Percentiles rank a stretch among this genome's conserved stretches.
Evolutionary conservation across 2,888 invertebrate species (phyloP).

Genomic region (Alloplasta piceator): DNA sequence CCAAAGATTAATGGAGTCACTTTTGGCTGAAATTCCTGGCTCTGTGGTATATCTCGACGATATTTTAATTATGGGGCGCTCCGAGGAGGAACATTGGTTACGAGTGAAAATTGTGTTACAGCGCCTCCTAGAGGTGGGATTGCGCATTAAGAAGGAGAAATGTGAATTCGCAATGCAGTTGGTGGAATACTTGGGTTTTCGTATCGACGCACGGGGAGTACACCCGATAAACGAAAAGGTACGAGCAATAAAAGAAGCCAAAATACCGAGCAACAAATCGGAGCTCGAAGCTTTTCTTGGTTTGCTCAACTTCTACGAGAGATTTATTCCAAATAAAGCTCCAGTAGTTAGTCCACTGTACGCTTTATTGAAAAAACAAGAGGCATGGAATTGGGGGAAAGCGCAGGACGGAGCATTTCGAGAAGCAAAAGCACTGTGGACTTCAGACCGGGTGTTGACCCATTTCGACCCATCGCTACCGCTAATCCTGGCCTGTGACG

Average conservation of each 20-base stretch:
- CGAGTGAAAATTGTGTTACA: conserved; percentile 1
- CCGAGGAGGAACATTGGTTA: no score
- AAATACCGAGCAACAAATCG: conserved; percentile 21
- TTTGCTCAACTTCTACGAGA: conserved; percentile 57
- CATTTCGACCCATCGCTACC: conserved; percentile 5
- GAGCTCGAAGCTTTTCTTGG: conserved; percentile 50
- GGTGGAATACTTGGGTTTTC: conserved; percentile 59
- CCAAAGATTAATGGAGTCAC: no score
- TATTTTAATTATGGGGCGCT: no score
- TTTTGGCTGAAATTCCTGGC: no score
- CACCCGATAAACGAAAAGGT: conserved; percentile 23
- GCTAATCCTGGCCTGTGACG: conserved; percentile 73
- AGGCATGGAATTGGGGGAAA: conserved; percentile 34
- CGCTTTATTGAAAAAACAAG: conserved; percentile 34
- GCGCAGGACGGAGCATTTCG: no score
- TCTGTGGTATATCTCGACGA: no score
- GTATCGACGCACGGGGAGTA: conserved; percentile 41
- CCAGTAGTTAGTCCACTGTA: conserved; percentile 44
- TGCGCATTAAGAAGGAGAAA: conserved; percentile 70
- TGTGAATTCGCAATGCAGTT: conserved; percentile 64
- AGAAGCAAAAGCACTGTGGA: no score
- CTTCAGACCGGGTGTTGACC: conserved; percentile 48
- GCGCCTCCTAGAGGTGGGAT: conserved; percentile 26
- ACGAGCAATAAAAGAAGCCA: conserved; percentile 39
- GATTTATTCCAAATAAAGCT: conserved; percentile 48